Evolutionary conservation across 2,113 vertebrate genomes (phyloP).

Genomic region (Nipponia nippon): DNA sequence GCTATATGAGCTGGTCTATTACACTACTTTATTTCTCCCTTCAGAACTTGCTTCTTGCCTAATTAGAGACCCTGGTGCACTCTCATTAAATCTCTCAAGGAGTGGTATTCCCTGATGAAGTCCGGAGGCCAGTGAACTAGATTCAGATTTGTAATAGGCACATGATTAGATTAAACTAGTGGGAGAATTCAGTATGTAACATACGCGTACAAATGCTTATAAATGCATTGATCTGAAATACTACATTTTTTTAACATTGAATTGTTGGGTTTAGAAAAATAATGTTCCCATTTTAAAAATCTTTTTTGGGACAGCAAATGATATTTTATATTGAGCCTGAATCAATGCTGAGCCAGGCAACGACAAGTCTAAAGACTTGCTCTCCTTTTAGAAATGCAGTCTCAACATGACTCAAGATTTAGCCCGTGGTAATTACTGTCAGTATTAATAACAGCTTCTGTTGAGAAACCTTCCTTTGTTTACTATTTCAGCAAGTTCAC

Average conservation of each 20-base stretch:
- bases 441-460: constrained; percentile 58
- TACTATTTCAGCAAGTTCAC: constrained; percentile 39
- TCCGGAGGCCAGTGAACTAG: background rate
- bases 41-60: background rate
- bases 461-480: constrained; percentile 74
- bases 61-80: constrained; percentile 4
- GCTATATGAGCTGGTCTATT: background rate
- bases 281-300: background rate
- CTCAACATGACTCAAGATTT: background rate
- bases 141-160: background rate
- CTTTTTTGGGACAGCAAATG: background rate
- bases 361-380: background rate
- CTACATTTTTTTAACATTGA: background rate
- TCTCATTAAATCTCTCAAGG: background rate
- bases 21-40: background rate
- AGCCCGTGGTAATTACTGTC: background rate
- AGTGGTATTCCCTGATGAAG: background rate
- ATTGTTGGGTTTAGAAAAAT: background rate
- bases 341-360: background rate
- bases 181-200: background rate
- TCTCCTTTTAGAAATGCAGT: background rate
- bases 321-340: background rate
- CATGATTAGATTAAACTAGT: background rate
- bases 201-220: background rate
- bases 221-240: background rate